Conservation (phyloP, 2,113 vertebrate species). For the Rhipidura dahli region DNA sequence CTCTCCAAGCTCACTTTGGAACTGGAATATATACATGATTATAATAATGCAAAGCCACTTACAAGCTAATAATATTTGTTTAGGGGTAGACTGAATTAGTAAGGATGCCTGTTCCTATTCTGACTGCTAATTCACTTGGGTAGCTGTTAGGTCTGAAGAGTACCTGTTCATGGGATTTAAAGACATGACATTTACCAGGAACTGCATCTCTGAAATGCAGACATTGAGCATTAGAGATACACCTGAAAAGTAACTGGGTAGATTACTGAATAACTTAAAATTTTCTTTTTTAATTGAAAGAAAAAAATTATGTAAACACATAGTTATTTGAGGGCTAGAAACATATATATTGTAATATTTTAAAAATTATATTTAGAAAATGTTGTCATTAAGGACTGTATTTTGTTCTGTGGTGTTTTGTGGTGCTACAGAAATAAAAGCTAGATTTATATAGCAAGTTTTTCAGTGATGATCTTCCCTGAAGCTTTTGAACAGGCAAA, state of each 20-base stretch:
- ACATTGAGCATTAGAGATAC: not conserved
- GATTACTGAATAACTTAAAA: not conserved
- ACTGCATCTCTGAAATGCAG: not conserved
- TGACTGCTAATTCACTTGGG: not conserved
- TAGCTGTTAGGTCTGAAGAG: not conserved
- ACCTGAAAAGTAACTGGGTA: not conserved
- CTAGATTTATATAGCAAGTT: not conserved
- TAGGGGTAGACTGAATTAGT: not conserved
- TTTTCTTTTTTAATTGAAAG: not conserved
- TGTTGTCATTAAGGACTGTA: not conserved
- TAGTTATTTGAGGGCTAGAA: not conserved
- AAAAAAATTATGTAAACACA: not conserved
- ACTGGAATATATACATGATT: not conserved
- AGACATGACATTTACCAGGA: not conserved
- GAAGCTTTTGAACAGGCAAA: not conserved
- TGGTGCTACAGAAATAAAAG: not conserved
- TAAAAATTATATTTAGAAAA: not conserved
- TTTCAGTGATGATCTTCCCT: not conserved
- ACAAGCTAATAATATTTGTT: not conserved
- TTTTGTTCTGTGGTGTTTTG: not conserved
- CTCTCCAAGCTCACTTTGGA: not conserved
- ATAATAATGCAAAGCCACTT: not conserved
- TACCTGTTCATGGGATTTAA: not conserved
- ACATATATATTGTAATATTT: not conserved
- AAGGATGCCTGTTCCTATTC: not conserved